Evolutionary conservation across 2,888 invertebrate species (phyloP), one percentile per base, ranked within the genome.

Genomic region (Brenthis ino): DNA sequence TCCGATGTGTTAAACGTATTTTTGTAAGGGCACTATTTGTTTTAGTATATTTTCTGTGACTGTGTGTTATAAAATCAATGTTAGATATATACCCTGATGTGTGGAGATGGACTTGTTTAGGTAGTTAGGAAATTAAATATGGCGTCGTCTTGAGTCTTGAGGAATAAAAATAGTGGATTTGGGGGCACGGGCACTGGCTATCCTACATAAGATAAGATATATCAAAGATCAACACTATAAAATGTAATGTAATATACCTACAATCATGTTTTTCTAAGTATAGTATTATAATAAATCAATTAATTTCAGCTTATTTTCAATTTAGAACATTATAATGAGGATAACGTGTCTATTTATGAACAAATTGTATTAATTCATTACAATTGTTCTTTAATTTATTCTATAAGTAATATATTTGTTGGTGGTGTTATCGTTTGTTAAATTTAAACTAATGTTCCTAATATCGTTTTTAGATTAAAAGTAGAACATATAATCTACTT

Each of bases 1-100:
- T 24, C 14, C 48, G 8, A 60, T 68, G 71, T 72, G 61, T 74
- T 74, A 54, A 64, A 73, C 71, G 43, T 74, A 73, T 78, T 79
- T 80, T 79, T 83, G 77, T 79, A 89, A 87, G 85, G 85, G 88
- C 85, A 88, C 85, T 85, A 87, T 84, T 79, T 71, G 71, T 84
- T 85, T 82, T 74, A 77, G 56, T 76, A 77, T 72, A 77, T 77
- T 79, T 76, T 80, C 80, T 80, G 78, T 84, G 83, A 80, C 80
- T 80, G 78, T 84, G 83, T 84, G 83, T 78, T 81, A 76, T 73
- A 69, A 71, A 71, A 72, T 75, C 70, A 72, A 72, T 72, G 71
- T 73, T 74, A 75, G 69, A 67, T 60, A 37, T 67, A 69, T 69
- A 66, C 64, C 64, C 55, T 58, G 65, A 65, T 47, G 64, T 69